Conservation (phyloP, 92 coral and sea anemone genomes). For the Diadumene lineata region DNA sequence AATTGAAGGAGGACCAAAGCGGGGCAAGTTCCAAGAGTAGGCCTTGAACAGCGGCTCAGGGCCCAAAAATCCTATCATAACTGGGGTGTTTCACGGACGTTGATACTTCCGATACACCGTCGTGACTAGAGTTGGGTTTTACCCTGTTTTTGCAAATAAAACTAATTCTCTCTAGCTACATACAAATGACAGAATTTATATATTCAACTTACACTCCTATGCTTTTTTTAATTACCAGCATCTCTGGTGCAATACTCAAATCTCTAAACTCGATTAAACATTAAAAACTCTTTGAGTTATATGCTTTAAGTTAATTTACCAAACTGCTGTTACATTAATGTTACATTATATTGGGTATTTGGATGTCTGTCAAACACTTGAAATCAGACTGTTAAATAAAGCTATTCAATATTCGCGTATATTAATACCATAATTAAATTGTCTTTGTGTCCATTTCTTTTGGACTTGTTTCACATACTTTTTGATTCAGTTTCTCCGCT, state of each 20-base stretch:
- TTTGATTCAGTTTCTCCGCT: background rate
- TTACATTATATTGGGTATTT: background rate
- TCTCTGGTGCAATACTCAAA: background rate
- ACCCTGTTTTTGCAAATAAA: no score
- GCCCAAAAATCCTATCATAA: no score
- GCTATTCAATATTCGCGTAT: background rate
- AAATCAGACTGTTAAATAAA: constrained; percentile 1
- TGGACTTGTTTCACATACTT: background rate
- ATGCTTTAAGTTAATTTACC: background rate
- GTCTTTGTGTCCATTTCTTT: background rate
- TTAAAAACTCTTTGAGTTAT: background rate
- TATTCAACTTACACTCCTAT: no score
- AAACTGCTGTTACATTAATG: background rate
- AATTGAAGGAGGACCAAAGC: no score
- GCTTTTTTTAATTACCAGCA: no score
- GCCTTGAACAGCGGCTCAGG: no score
- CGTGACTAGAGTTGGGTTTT: no score
- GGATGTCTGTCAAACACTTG: constrained; percentile 1
- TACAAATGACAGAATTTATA: no score
- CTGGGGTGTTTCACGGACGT: no score
- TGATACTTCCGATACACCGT: no score
- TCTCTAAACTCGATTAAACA: background rate
- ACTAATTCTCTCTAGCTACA: no score
- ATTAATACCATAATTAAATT: background rate
- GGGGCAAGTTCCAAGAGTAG: no score